Conservation (phyloP, 2,888 invertebrate genomes). For the Emesis russula region DNA sequence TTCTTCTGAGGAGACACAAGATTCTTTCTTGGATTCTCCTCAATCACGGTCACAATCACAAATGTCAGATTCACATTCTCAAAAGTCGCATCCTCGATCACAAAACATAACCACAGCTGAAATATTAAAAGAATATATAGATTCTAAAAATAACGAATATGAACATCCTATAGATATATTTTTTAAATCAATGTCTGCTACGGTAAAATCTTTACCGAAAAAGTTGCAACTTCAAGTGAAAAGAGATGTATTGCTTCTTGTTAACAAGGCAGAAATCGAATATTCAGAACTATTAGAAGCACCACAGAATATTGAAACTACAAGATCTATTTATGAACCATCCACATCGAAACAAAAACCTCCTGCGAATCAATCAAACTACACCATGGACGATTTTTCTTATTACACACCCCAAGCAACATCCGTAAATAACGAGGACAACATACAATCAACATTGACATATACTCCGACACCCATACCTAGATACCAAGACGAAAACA, state of each 20-base stretch:
- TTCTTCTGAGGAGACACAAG: constrained; percentile 80
- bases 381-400: constrained; percentile 81
- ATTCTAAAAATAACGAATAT: constrained; percentile 73
- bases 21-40: constrained; percentile 74
- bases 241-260: constrained; percentile 75
- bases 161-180: constrained; percentile 77
- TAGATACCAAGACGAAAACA: constrained; percentile 63
- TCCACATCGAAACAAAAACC: constrained; percentile 78
- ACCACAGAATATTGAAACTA: constrained; percentile 76
- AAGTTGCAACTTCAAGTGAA: constrained; percentile 74
- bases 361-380: constrained; percentile 80
- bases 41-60: constrained; percentile 73
- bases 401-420: constrained; percentile 81
- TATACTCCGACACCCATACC: constrained; percentile 67
- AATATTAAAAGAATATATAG: constrained; percentile 78
- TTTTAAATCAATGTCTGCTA: constrained; percentile 77
- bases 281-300: constrained; percentile 76
- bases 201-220: constrained; percentile 76
- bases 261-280: constrained; percentile 78
- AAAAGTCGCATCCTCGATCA: constrained; percentile 73
- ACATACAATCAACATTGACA: constrained; percentile 76
- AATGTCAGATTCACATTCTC: constrained; percentile 75
- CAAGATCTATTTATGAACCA: constrained; percentile 77
- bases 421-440: constrained; percentile 78
- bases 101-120: constrained; percentile 79